Conservation (phyloP, 1,140 invertebrate species). For the Littorina saxatilis region DNA sequence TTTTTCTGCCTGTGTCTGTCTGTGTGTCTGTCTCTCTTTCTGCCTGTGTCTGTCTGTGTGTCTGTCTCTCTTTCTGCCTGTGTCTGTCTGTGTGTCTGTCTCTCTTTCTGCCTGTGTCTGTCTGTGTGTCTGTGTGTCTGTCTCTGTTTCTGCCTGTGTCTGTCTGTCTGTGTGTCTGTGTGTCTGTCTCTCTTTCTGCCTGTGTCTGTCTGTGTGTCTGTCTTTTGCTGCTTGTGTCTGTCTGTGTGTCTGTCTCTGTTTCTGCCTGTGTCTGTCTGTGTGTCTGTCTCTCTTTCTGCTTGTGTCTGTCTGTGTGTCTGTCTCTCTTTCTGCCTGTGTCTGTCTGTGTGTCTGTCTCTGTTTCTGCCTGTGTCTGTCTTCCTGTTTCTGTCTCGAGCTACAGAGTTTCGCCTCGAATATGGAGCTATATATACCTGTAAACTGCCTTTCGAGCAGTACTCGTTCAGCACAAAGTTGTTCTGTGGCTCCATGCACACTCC, state of each 20-base stretch:
- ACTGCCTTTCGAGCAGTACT: conserved; percentile 69
- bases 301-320: no score
- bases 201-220: conserved; percentile 7
- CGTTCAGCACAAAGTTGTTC: conserved; percentile 76
- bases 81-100: neutral
- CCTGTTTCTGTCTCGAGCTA: neutral
- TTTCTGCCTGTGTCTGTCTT: no score
- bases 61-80: neutral
- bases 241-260: no score
- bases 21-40: no score
- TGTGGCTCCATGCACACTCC: conserved; percentile 91
- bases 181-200: neutral
- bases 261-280: no score
- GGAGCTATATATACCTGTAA: conserved; percentile 71
- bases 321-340: no score
- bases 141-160: no score
- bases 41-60: neutral
- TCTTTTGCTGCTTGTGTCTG: neutral
- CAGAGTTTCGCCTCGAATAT: no score
- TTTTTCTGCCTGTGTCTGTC: no score
- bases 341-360: no score
- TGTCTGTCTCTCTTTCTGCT: no score
- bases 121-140: neutral
- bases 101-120: neutral
- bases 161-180: neutral